Conservation (phyloP, 2,113 vertebrate species). For the Nothocercus nigrocapillus region DNA sequence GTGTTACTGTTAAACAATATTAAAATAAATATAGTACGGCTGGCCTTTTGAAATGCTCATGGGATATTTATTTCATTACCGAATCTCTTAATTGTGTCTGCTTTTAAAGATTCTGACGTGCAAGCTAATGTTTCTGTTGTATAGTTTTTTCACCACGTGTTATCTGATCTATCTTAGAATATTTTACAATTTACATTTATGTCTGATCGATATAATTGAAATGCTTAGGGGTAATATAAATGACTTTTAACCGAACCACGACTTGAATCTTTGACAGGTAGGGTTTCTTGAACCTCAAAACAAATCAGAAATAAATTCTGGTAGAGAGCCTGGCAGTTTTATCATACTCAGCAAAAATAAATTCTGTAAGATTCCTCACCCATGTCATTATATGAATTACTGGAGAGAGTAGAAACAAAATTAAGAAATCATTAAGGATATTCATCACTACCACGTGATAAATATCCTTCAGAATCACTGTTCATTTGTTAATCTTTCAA, state of each 20-base stretch:
- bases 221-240: conserved; percentile 34
- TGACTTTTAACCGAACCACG: conserved; percentile 20
- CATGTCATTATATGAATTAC: conserved; percentile 18
- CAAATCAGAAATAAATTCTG: conserved; percentile 58
- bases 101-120: conserved; percentile 26
- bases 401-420: not conserved
- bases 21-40: conserved; percentile 71
- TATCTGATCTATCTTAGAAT: conserved; percentile 53
- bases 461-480: not conserved
- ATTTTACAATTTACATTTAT: conserved; percentile 32
- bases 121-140: not conserved
- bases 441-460: not conserved
- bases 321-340: conserved; percentile 37
- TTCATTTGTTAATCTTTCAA: not conserved
- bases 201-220: conserved; percentile 34
- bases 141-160: not conserved
- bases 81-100: conserved; percentile 75
- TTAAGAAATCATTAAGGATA: not conserved
- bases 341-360: conserved; percentile 21
- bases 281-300: conserved; percentile 29
- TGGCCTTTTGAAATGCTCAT: conserved; percentile 73
- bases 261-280: conserved; percentile 26
- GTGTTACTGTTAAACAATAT: conserved; percentile 77
- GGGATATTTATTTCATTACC: conserved; percentile 58
- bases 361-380: not conserved